These are phyloP conservation scores for Pseudorhombus dupliciocellatus DNA, from an alignment of 2,113 vertebrate species.

Conservation along the genomic window DNA sequence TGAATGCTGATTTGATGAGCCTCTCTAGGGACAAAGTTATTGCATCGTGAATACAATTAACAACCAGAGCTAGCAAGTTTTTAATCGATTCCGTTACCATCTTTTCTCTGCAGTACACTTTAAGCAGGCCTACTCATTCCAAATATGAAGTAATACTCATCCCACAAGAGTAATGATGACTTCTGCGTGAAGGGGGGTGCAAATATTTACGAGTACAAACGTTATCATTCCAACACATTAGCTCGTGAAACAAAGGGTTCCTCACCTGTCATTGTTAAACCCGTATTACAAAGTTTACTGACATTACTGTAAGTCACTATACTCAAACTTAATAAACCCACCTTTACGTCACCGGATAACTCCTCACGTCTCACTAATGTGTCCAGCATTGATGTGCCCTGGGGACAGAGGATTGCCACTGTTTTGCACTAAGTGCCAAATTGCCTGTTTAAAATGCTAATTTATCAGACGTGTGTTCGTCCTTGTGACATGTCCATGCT, in stretches of 20 bases:
- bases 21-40: slow-evolving; percentile 31
- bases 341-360: background rate
- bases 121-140: too few relatives aligned
- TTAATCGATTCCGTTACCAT: background rate
- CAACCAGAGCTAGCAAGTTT: background rate
- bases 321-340: background rate
- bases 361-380: too few relatives aligned
- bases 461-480: background rate
- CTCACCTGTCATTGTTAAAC: too few relatives aligned
- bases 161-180: too few relatives aligned
- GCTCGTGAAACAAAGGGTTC: too few relatives aligned
- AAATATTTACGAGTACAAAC: too few relatives aligned
- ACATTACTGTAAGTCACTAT: too few relatives aligned
- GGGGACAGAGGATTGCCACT: background rate
- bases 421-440: background rate
- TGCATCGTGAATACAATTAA: slow-evolving; percentile 8
- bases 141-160: too few relatives aligned
- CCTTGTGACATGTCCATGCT: background rate
- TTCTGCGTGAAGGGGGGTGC: too few relatives aligned
- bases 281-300: too few relatives aligned
- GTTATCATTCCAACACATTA: too few relatives aligned
- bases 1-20: slow-evolving; percentile 8
- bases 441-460: background rate
- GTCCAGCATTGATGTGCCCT: background rate
- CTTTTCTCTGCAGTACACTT: too few relatives aligned